These are phyloP conservation scores for Bagarius yarrelli DNA, from an alignment of 2,113 vertebrate genomes.

Conservation along the genomic window DNA sequence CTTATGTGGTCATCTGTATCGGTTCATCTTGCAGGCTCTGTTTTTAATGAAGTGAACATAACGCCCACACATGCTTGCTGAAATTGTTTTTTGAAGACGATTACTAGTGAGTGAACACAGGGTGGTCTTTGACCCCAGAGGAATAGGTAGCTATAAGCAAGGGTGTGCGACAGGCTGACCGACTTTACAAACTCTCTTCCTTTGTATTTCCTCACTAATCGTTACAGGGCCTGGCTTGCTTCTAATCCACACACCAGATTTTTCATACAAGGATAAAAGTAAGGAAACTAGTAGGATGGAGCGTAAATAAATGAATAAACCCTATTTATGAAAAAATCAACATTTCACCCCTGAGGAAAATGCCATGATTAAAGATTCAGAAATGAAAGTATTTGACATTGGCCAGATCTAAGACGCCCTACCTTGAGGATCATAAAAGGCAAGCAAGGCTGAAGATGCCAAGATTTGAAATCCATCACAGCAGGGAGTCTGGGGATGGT, in stretches of 20 bases:
- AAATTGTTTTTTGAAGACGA: slow-evolving; percentile 73
- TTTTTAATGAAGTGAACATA: slow-evolving; percentile 60
- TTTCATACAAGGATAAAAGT: slow-evolving; percentile 10
- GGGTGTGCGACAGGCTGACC: slow-evolving; percentile 6
- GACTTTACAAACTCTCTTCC: slow-evolving; percentile 14
- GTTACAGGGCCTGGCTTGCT: slow-evolving; percentile 25
- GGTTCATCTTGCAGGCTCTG: slow-evolving; percentile 62
- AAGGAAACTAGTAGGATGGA: neutral
- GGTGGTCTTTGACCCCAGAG: slow-evolving; percentile 73
- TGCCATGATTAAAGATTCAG: slow-evolving; percentile 38
- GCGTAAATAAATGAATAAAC: neutral
- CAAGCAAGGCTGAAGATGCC: slow-evolving; percentile 29
- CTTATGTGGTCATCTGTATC: slow-evolving; percentile 47
- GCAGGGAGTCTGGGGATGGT: slow-evolving; percentile 30
- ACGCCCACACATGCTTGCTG: slow-evolving; percentile 74
- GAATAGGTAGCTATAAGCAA: slow-evolving; percentile 58
- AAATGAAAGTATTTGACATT: slow-evolving; percentile 36
- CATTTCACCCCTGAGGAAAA: slow-evolving; percentile 25
- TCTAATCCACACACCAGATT: slow-evolving; percentile 24
- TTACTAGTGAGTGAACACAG: slow-evolving; percentile 73
- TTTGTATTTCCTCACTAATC: slow-evolving; percentile 24
- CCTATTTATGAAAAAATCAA: slow-evolving; percentile 33
- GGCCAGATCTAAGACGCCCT: slow-evolving; percentile 35
- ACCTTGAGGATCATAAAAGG: slow-evolving; percentile 47
- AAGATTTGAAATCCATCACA: slow-evolving; percentile 43